Evolutionary conservation across 1,140 invertebrate species (phyloP).

Genomic region (Phenacoccus solenopsis): DNA sequence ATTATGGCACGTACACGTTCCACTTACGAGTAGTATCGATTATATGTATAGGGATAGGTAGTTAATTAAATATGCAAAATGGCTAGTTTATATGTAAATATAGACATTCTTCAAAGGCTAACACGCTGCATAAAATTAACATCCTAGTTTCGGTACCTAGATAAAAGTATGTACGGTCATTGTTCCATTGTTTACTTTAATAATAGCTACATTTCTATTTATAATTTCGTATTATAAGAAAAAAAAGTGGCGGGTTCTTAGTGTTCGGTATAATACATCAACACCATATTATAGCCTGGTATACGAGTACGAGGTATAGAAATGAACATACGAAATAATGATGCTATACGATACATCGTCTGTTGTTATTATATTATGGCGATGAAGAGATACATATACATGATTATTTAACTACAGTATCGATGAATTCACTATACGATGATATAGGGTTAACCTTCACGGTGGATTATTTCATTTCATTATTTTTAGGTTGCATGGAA

Average conservation of each 20-base stretch:
- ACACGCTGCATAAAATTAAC: too few species aligned
- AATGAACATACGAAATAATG: neutral
- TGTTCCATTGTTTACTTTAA: neutral
- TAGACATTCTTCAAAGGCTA: too few species aligned
- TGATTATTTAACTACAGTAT: neutral
- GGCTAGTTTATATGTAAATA: too few species aligned
- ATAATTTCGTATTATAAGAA: neutral
- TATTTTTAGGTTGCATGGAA: neutral
- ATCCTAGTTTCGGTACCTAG: too few species aligned
- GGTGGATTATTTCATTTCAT: neutral
- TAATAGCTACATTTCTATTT: neutral
- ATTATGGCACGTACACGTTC: neutral
- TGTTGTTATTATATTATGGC: neutral
- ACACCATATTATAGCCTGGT: too few species aligned
- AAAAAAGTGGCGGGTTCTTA: neutral
- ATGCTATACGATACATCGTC: neutral
- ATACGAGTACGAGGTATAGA: too few species aligned
- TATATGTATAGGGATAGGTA: too few species aligned
- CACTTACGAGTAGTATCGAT: neutral
- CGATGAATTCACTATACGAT: neutral
- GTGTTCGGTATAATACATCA: neutral
- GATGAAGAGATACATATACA: neutral
- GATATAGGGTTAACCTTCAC: neutral
- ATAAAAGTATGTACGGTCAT: constrained; percentile 1
- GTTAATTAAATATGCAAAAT: neutral